phyloP scores from a whole-genome alignment of 2,113 vertebrate genomes.

The Seriola quinqueradiata region DNA sequence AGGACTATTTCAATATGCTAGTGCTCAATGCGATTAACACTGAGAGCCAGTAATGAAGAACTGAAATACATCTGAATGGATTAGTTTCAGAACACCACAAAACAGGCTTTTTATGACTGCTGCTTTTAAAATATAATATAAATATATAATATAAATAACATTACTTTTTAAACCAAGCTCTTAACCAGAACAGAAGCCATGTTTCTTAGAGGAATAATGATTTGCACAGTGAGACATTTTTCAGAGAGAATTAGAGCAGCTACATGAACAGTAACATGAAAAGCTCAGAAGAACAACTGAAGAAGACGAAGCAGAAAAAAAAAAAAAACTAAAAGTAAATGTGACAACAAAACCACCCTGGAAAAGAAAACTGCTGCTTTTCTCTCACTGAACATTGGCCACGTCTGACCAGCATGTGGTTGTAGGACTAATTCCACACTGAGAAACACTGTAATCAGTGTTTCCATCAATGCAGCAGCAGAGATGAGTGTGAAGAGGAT shows the following conservation, averaged over 20 bases:
- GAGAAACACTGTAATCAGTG: constrained; percentile 62
- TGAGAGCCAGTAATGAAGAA: background rate
- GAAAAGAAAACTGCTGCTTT: constrained; percentile 46
- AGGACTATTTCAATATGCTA: background rate
- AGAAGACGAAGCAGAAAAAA: constrained; percentile 3
- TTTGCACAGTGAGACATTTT: background rate
- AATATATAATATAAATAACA: background rate
- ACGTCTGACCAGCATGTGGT: constrained; percentile 59
- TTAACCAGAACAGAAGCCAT: background rate
- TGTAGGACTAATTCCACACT: constrained; percentile 41
- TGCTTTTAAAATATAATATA: background rate
- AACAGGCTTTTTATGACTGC: background rate
- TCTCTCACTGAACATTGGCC: constrained; percentile 36
- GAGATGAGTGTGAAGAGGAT: constrained; percentile 60
- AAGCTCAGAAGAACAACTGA: constrained; percentile 1
- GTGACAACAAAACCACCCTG: constrained; percentile 57
- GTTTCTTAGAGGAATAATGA: background rate
- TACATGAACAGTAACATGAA: background rate
- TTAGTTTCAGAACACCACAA: background rate
- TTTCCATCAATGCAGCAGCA: constrained; percentile 62
- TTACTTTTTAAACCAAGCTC: background rate
- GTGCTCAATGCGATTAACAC: background rate
- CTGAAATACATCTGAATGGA: background rate
- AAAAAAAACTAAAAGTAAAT: constrained; percentile 40
- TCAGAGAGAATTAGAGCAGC: background rate